These are phyloP conservation scores for Brassicogethes aeneus DNA, from an alignment of 2,888 invertebrate genomes.

Conservation along the genomic window DNA sequence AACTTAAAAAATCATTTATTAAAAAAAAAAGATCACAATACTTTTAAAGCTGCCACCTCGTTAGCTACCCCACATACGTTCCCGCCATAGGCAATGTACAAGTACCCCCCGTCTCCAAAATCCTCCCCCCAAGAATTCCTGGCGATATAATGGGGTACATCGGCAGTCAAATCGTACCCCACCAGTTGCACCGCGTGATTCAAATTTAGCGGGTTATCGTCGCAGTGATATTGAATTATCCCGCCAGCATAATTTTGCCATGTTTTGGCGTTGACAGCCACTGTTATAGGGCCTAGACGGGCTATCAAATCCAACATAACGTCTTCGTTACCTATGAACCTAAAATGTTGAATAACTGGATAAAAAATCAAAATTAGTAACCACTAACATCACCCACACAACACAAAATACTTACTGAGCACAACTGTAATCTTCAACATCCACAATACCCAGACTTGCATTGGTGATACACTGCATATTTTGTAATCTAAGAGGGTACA, in stretches of 20 bases:
- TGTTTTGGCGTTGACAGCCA: slow-evolving; percentile 71
- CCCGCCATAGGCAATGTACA: slow-evolving; percentile 63
- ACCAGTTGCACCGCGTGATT: slow-evolving; percentile 80
- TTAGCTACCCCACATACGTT: slow-evolving; percentile 74
- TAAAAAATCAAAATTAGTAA: too few relatives aligned
- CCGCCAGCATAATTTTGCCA: slow-evolving; percentile 86
- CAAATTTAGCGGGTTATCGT: slow-evolving; percentile 46
- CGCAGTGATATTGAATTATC: slow-evolving; percentile 74
- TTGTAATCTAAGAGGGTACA: slow-evolving; percentile 55
- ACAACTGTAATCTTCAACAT: slow-evolving; percentile 52
- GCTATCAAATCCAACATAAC: slow-evolving; percentile 52
- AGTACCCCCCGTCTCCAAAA: slow-evolving; percentile 68
- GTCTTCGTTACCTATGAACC: slow-evolving; percentile 57
- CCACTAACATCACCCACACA: neutral
- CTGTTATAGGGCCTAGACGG: slow-evolving; percentile 67
- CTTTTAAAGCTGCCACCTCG: slow-evolving; percentile 56
- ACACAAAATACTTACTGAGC: slow-evolving; percentile 48
- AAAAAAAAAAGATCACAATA: slow-evolving; percentile 26
- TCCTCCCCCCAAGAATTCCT: slow-evolving; percentile 77
- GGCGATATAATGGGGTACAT: slow-evolving; percentile 72
- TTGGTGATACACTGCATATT: slow-evolving; percentile 43
- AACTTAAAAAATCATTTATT: too few relatives aligned
- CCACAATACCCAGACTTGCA: slow-evolving; percentile 37
- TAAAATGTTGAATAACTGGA: slow-evolving; percentile 29
- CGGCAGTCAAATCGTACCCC: slow-evolving; percentile 66